Evolutionary conservation across 2,888 invertebrate species (phyloP).

Genomic region (Drosophila greeni): DNA sequence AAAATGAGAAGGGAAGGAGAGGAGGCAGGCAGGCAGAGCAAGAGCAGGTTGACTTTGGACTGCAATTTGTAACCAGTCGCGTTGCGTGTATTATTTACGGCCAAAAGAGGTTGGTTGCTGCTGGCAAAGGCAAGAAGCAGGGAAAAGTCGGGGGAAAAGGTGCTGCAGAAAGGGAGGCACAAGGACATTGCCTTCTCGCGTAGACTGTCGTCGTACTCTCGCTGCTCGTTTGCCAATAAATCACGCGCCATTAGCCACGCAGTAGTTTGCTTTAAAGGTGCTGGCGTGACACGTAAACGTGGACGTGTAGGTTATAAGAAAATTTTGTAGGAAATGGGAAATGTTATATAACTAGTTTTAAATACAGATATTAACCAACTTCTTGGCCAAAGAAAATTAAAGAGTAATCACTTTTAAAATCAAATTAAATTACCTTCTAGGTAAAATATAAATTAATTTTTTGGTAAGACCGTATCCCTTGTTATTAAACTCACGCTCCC

Average conservation of each 20-base stretch:
- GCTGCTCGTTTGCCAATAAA: constrained; percentile 65
- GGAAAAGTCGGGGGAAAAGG: neutral
- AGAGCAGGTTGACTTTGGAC: constrained; percentile 61
- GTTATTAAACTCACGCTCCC: constrained; percentile 2
- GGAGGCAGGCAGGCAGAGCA: constrained; percentile 4
- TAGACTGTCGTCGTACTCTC: constrained; percentile 55
- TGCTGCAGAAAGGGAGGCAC: constrained; percentile 16
- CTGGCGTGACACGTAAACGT: constrained; percentile 15
- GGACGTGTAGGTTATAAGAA: neutral
- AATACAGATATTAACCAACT: neutral
- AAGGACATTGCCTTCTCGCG: constrained; percentile 58
- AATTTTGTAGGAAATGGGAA: neutral
- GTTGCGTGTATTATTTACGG: constrained; percentile 72
- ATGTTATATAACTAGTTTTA: neutral
- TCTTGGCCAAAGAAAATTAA: neutral
- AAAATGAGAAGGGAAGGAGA: constrained; percentile 35
- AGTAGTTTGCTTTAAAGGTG: constrained; percentile 26
- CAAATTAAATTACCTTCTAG: no score
- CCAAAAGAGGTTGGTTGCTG: constrained; percentile 21
- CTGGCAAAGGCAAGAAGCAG: neutral
- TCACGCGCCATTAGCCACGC: constrained; percentile 66
- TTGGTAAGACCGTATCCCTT: neutral
- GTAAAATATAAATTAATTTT: neutral
- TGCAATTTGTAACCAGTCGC: constrained; percentile 69
- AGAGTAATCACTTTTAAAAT: neutral